phyloP scores from a whole-genome alignment of 2,797 vertebrate genomes.

The Sebastes steindachneri region DNA sequence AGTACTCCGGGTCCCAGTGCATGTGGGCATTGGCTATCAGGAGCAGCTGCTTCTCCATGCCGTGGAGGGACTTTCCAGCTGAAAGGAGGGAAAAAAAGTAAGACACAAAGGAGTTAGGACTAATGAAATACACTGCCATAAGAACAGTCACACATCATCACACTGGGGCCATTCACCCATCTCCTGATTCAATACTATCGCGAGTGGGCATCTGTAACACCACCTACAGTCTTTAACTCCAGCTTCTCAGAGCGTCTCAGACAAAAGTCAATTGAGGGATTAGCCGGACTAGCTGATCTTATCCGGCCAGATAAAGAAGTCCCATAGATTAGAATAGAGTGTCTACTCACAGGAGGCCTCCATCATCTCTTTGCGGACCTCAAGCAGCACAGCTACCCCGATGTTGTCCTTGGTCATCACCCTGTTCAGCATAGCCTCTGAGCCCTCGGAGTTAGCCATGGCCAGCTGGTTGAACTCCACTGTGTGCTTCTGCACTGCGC shows the following conservation, averaged over 20 bases:
- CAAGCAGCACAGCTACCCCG: constrained; percentile 93
- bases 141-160: background rate
- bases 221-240: background rate
- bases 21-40: constrained; percentile 97
- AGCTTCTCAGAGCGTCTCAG: background rate
- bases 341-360: constrained; percentile 91
- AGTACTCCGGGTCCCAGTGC: constrained; percentile 99
- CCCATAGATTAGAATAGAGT: background rate
- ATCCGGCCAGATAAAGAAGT: background rate
- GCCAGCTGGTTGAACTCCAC: constrained; percentile 99
- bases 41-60: constrained; percentile 95
- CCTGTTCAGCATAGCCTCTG: constrained; percentile 97
- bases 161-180: too few species aligned
- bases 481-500: constrained; percentile 95
- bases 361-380: constrained; percentile 94
- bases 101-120: background rate
- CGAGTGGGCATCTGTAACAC: background rate
- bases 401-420: constrained; percentile 99
- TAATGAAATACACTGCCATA: background rate
- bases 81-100: constrained; percentile 29
- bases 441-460: constrained; percentile 98
- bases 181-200: too few species aligned
- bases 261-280: background rate
- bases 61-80: constrained; percentile 93
- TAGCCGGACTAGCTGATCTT: background rate